phyloP scores from a whole-genome alignment of 2,113 vertebrate genomes.

The Taxidea taxus region DNA sequence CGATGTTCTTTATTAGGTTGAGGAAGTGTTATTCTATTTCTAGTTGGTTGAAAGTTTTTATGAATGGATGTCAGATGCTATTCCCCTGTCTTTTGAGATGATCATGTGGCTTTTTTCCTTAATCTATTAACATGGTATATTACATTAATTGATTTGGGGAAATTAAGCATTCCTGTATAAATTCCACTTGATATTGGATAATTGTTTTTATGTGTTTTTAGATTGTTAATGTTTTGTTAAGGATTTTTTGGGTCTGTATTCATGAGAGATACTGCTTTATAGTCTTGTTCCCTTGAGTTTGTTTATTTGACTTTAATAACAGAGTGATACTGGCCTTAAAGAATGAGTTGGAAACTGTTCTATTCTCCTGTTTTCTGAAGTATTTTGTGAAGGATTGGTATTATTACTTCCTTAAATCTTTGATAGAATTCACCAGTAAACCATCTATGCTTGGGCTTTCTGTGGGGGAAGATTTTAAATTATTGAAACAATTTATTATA shows the following conservation, averaged over 20 bases:
- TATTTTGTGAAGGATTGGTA: not conserved
- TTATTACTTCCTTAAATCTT: not conserved
- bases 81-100: not conserved
- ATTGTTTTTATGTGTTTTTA: not conserved
- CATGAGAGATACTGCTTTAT: not conserved
- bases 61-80: not conserved
- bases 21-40: not conserved
- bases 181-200: not conserved
- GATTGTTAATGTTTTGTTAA: not conserved
- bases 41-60: not conserved
- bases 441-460: not conserved
- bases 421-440: not conserved
- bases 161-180: not conserved
- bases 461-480: not conserved
- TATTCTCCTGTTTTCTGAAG: not conserved
- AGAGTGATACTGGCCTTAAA: not conserved
- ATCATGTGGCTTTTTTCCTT: not conserved
- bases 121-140: not conserved
- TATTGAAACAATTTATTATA: not conserved
- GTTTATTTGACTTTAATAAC: not conserved
- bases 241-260: not conserved
- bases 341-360: not conserved
- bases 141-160: not conserved
- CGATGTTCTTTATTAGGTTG: not conserved
- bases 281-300: not conserved